A percentile compares a stretch with the other conserved stretches of the same genome.
Conservation (phyloP, 2,888 invertebrate genomes). For the Zele albiditarsus region DNA sequence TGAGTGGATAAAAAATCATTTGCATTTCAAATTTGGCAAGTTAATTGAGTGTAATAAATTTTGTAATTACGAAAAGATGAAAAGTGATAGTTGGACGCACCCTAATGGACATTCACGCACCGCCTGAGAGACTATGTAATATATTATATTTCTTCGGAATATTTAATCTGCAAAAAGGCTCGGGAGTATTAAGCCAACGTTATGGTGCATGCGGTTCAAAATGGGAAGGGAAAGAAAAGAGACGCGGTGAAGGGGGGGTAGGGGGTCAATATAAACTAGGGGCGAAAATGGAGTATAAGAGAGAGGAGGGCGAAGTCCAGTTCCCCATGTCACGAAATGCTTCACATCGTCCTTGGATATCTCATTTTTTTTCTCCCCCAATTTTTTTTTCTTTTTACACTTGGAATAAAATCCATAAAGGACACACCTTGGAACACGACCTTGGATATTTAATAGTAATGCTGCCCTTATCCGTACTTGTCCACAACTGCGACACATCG, state of each 20-base stretch:
- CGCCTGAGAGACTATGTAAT: background rate
- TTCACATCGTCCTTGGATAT: constrained; percentile 24
- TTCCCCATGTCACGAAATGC: constrained; percentile 35
- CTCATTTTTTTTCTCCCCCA: background rate
- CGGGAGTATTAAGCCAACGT: constrained; percentile 49
- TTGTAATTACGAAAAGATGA: background rate
- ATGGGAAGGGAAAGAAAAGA: constrained; percentile 39
- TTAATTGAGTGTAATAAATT: background rate
- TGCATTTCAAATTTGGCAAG: background rate
- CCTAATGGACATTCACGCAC: background rate
- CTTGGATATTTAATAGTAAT: constrained; percentile 12
- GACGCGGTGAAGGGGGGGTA: background rate
- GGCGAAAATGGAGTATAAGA: constrained; percentile 17
- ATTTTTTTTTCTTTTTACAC: background rate
- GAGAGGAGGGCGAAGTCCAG: constrained; percentile 34
- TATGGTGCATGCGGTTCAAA: constrained; percentile 49
- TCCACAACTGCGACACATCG: too few relatives aligned
- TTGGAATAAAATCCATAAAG: constrained; percentile 6
- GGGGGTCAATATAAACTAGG: constrained; percentile 20
- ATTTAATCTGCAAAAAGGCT: constrained; percentile 57
- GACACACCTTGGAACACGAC: constrained; percentile 8
- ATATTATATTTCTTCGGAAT: constrained; percentile 29
- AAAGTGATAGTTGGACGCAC: constrained; percentile 12
- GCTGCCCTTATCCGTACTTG: constrained; percentile 10
- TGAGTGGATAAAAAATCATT: background rate